phyloP scores from a whole-genome alignment of 2,113 vertebrate genomes.

The Malurus cyaneus region DNA sequence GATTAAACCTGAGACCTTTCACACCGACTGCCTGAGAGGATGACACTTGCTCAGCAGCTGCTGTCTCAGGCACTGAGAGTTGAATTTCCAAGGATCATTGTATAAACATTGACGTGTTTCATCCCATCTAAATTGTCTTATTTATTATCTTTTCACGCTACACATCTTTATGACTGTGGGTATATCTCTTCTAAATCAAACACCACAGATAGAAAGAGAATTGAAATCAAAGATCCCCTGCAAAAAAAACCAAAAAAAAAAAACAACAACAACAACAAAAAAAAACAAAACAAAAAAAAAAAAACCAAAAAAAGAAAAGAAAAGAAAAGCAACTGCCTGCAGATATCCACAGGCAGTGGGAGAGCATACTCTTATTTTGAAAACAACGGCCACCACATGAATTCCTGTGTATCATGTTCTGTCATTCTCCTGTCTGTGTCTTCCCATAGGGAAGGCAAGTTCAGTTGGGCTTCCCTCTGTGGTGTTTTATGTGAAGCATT shows the following conservation, averaged over 20 bases:
- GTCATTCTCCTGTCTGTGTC: background rate
- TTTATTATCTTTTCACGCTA: background rate
- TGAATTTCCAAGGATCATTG: conserved; percentile 14
- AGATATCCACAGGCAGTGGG: background rate
- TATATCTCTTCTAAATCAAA: background rate
- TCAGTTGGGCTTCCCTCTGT: background rate
- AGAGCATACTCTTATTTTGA: background rate
- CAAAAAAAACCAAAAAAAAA: background rate
- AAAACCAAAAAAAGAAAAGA: background rate
- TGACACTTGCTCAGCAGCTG: conserved; percentile 55
- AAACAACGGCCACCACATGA: background rate
- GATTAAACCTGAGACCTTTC: background rate
- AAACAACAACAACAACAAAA: too few species aligned
- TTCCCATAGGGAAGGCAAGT: background rate
- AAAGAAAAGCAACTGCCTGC: background rate
- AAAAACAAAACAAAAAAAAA: background rate
- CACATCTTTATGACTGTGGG: background rate
- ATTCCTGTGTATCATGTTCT: background rate
- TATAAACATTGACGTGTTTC: background rate
- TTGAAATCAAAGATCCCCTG: background rate
- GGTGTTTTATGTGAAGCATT: background rate
- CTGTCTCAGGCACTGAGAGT: background rate
- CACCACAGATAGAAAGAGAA: background rate
- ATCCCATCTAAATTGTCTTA: background rate
- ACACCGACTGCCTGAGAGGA: conserved; percentile 37